Percentiles rank a stretch among this genome's conserved stretches.
Evolutionary conservation across 2,113 vertebrate species (phyloP).

Genomic region (Apistogramma diplotaenia): DNA sequence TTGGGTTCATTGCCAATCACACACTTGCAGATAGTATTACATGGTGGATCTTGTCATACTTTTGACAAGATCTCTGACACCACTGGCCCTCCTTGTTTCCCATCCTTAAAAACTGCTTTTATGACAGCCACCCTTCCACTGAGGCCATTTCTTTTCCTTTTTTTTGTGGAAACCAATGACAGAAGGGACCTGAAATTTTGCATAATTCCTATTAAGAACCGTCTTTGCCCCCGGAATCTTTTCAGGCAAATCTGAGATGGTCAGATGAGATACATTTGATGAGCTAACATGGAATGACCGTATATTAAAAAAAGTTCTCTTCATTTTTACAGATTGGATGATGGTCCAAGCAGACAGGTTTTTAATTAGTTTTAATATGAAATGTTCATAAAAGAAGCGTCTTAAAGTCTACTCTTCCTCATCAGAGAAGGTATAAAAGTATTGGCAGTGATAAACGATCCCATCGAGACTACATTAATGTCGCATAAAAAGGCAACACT

Average conservation of each 20-base stretch:
- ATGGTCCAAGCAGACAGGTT: not conserved
- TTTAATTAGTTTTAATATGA: conserved; percentile 1
- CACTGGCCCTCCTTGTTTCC: too few relatives aligned
- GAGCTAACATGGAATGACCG: not conserved
- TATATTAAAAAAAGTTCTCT: not conserved
- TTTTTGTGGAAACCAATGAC: not conserved
- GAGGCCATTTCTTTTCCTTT: too few relatives aligned
- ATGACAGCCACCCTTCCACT: too few relatives aligned
- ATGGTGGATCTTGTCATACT: too few relatives aligned
- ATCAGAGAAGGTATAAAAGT: not conserved
- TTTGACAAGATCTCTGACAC: too few relatives aligned
- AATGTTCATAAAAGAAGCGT: not conserved
- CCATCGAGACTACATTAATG: not conserved
- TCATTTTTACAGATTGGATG: not conserved
- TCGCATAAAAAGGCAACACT: not conserved
- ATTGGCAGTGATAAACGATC: not conserved
- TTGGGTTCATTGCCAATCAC: too few relatives aligned
- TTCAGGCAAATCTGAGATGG: not conserved
- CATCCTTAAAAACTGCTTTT: too few relatives aligned
- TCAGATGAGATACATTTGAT: not conserved
- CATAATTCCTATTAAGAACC: too few relatives aligned
- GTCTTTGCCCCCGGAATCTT: not conserved
- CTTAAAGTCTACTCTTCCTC: not conserved
- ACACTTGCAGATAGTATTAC: too few relatives aligned
- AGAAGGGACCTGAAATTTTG: not conserved